Conservation (phyloP, 2,888 invertebrate species). For the Melikaiella ostensackeni region DNA sequence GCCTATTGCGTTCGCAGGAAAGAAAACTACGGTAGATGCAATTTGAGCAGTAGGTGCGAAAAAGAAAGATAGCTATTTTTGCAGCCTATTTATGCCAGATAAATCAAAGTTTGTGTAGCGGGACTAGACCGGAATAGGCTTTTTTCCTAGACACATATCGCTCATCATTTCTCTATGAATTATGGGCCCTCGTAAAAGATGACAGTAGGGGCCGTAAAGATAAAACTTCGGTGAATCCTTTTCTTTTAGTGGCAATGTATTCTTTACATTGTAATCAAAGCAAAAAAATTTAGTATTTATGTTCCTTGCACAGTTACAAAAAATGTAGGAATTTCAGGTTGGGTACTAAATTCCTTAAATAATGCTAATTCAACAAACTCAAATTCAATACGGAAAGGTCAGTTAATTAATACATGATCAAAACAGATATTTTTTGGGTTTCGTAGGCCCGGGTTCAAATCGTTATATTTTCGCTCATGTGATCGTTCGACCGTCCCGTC, state of each 20-base stretch:
- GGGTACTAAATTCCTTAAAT: too few species aligned
- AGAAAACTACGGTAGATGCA: neutral
- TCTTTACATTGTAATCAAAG: too few species aligned
- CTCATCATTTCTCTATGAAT: constrained; percentile 41
- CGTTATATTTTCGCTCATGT: too few species aligned
- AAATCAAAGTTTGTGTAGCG: constrained; percentile 53
- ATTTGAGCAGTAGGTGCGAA: constrained; percentile 28
- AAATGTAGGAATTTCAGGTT: too few species aligned
- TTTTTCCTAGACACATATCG: constrained; percentile 27
- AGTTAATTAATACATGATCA: too few species aligned
- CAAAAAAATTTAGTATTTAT: too few species aligned
- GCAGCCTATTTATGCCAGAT: constrained; percentile 44
- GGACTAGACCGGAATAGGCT: constrained; percentile 47
- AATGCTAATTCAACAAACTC: too few species aligned
- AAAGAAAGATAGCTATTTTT: constrained; percentile 22
- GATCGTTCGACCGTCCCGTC: too few species aligned
- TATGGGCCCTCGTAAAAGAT: constrained; percentile 42
- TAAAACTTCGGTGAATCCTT: constrained; percentile 21
- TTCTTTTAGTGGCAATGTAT: neutral
- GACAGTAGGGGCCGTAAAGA: constrained; percentile 43
- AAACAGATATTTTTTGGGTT: too few species aligned
- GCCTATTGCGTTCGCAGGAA: neutral
- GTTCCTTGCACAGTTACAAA: too few species aligned
- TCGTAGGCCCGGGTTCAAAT: too few species aligned
- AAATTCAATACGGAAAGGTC: too few species aligned